Evolutionary conservation across 2,888 invertebrate species (phyloP).

Genomic region (Drosophila colorata): DNA sequence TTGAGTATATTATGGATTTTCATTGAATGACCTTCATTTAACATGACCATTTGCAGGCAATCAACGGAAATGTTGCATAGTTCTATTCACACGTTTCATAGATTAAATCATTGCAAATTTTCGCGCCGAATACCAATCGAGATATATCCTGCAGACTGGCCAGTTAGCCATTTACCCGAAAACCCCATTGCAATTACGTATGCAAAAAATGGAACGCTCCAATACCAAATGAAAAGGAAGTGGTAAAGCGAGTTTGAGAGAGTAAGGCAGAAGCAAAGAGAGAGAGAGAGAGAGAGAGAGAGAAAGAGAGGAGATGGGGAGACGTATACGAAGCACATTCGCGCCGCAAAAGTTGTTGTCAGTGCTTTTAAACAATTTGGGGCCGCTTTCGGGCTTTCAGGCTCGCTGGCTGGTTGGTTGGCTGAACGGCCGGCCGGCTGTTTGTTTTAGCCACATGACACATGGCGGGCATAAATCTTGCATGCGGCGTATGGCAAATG

Average conservation of each 20-base stretch:
- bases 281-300: neutral
- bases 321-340: conserved; percentile 54
- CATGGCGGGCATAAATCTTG: conserved; percentile 78
- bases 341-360: conserved; percentile 60
- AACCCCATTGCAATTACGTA: conserved; percentile 40
- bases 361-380: conserved; percentile 71
- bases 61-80: conserved; percentile 39
- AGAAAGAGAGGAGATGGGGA: conserved; percentile 1
- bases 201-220: conserved; percentile 36
- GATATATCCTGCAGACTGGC: conserved; percentile 19
- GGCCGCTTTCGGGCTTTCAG: conserved; percentile 24
- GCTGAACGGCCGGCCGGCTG: conserved; percentile 25
- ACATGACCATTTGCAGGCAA: conserved; percentile 16
- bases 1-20: neutral
- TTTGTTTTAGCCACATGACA: conserved; percentile 77
- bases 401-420: conserved; percentile 9
- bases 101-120: conserved; percentile 45
- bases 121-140: conserved; percentile 32
- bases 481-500: conserved; percentile 78
- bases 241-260: conserved; percentile 10
- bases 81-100: conserved; percentile 40
- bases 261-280: neutral
- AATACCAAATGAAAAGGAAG: conserved; percentile 35
- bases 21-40: neutral
- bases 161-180: neutral